phyloP scores from a whole-genome alignment of 2,888 invertebrate genomes.

The Adelognathus sp. region DNA sequence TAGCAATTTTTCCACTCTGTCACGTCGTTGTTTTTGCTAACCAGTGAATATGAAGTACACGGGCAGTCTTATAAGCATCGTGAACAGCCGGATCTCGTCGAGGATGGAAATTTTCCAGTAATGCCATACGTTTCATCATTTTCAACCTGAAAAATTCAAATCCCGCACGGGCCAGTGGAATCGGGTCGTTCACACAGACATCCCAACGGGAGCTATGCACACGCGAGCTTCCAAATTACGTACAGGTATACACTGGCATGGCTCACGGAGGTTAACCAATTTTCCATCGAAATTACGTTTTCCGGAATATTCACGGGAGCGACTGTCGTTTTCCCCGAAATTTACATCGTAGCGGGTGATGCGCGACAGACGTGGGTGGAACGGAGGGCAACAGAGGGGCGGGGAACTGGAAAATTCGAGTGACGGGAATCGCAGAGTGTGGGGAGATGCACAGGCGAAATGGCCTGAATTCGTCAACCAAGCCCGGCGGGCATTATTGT shows the following conservation, averaged over 20 bases:
- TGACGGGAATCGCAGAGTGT: neutral
- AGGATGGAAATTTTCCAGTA: neutral
- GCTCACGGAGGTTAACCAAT: neutral
- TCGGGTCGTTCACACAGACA: no score
- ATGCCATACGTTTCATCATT: neutral
- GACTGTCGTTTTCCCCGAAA: conserved; percentile 34
- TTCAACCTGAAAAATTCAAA: neutral
- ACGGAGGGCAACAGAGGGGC: neutral
- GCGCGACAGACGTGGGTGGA: conserved; percentile 4
- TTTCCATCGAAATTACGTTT: conserved; percentile 30
- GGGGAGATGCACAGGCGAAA: neutral
- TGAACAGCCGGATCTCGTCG: neutral
- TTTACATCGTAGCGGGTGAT: conserved; percentile 17
- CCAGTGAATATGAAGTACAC: neutral
- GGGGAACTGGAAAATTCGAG: neutral
- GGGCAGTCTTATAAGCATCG: neutral
- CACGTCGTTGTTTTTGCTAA: no score
- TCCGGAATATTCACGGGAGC: neutral
- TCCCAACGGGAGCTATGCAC: neutral
- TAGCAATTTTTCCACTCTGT: no score
- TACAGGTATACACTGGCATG: neutral
- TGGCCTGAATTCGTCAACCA: neutral
- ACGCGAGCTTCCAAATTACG: neutral
- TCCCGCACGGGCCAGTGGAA: neutral
- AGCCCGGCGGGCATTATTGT: neutral